These are phyloP conservation scores for Anguilla rostrata DNA, from an alignment of 2,113 vertebrate genomes.

Conservation along the genomic window DNA sequence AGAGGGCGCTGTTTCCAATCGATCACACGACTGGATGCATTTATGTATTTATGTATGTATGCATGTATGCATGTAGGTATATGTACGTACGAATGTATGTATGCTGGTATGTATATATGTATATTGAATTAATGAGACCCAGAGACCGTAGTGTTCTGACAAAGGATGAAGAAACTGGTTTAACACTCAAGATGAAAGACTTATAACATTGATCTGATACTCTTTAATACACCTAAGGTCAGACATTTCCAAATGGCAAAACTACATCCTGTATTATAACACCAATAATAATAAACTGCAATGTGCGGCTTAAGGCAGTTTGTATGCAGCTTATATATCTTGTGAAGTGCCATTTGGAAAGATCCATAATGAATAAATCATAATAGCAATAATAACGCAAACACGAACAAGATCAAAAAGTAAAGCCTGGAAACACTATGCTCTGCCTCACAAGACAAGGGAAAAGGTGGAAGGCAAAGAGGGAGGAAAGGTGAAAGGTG, in stretches of 20 bases:
- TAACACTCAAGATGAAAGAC: too few relatives aligned
- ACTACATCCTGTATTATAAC: not conserved
- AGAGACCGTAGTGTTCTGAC: not conserved
- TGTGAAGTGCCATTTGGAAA: not conserved
- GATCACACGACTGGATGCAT: not conserved
- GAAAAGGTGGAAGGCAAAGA: not conserved
- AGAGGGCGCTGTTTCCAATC: not conserved
- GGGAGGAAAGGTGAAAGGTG: constrained; percentile 39
- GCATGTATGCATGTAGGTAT: not conserved
- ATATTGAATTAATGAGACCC: not conserved
- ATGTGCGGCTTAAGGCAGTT: not conserved
- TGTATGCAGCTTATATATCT: not conserved
- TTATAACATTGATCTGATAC: not conserved
- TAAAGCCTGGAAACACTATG: not conserved
- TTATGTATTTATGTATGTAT: not conserved
- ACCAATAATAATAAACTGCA: not conserved
- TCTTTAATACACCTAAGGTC: too few relatives aligned
- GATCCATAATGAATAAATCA: not conserved
- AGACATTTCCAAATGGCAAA: not conserved
- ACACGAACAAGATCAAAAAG: not conserved
- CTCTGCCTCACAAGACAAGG: not conserved
- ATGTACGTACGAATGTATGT: too few relatives aligned
- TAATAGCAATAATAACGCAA: not conserved
- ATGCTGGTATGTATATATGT: not conserved
- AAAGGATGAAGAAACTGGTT: too few relatives aligned